A percentile compares a stretch with the other conserved stretches of the same genome.
Conservation (phyloP, 2,888 invertebrate species). For the Julus scanicus region DNA sequence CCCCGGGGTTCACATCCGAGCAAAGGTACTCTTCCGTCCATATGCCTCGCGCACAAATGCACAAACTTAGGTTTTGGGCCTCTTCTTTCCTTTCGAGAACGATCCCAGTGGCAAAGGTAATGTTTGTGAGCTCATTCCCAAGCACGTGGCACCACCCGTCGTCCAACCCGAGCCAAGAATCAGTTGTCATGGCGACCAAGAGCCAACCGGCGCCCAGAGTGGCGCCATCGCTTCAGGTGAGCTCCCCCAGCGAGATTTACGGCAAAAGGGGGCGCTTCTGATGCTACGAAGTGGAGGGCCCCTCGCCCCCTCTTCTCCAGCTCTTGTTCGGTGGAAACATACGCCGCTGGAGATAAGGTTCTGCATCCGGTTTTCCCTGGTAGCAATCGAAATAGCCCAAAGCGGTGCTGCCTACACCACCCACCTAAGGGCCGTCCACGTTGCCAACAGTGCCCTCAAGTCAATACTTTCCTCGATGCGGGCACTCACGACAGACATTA, state of each 20-base stretch:
- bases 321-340: background rate
- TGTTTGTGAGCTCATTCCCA: background rate
- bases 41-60: background rate
- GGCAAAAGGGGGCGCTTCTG: background rate
- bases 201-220: background rate
- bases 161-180: constrained; percentile 29
- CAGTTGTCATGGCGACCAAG: background rate
- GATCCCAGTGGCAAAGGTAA: constrained; percentile 21
- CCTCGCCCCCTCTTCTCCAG: background rate
- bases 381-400: background rate
- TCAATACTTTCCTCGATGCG: no score
- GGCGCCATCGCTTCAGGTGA: constrained; percentile 20
- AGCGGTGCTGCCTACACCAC: background rate
- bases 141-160: constrained; percentile 8
- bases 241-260: background rate
- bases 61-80: background rate
- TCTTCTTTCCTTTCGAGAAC: background rate
- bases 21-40: background rate
- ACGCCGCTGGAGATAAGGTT: background rate
- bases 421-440: no score
- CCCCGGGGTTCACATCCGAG: background rate
- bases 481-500: no score
- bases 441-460: no score
- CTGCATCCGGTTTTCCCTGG: background rate
- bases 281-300: background rate